These are phyloP conservation scores for Monomorium pharaonis DNA, from an alignment of 1,140 invertebrate genomes.

Conservation along the genomic window DNA sequence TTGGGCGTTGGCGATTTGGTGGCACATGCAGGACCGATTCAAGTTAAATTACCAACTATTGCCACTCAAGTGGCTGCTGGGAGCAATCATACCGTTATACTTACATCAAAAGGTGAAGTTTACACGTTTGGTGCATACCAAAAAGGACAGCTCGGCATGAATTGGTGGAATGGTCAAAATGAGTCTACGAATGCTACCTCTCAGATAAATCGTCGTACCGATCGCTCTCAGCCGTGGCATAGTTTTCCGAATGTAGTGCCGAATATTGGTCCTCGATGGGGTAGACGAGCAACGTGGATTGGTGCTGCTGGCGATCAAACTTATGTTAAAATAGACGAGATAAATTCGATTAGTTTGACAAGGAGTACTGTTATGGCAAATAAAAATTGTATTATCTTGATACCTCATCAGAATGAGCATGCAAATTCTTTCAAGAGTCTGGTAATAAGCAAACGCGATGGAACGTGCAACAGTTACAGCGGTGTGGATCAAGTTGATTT, in stretches of 20 bases:
- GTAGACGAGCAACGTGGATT: slow-evolving; percentile 96
- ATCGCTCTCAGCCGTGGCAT: slow-evolving; percentile 89
- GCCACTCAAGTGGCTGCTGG: slow-evolving; percentile 94
- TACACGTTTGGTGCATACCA: slow-evolving; percentile 97
- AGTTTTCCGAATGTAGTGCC: slow-evolving; percentile 93
- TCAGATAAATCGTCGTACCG: slow-evolving; percentile 75
- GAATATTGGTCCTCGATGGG: slow-evolving; percentile 91
- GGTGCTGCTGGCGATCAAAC: slow-evolving; percentile 98
- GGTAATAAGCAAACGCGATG: slow-evolving; percentile 93
- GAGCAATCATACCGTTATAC: slow-evolving; percentile 96
- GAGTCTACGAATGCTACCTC: slow-evolving; percentile 78
- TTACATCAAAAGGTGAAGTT: slow-evolving; percentile 96
- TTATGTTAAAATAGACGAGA: slow-evolving; percentile 97
- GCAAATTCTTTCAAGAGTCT: slow-evolving; percentile 91
- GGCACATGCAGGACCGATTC: slow-evolving; percentile 90
- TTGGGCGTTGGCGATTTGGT: slow-evolving; percentile 94
- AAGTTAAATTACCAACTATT: slow-evolving; percentile 90
- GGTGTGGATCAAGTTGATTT: slow-evolving; percentile 92
- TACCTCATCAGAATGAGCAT: slow-evolving; percentile 89
- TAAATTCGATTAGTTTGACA: slow-evolving; percentile 94
- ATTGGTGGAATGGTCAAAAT: slow-evolving; percentile 79
- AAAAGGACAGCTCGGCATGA: slow-evolving; percentile 96
- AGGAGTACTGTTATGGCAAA: slow-evolving; percentile 96
- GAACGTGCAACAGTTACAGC: slow-evolving; percentile 92
- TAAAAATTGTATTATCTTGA: slow-evolving; percentile 91